Percentiles rank a stretch among this genome's conserved stretches.
phyloP scores from a whole-genome alignment of 2,888 invertebrate species.

The Boloria euphrosyne region DNA sequence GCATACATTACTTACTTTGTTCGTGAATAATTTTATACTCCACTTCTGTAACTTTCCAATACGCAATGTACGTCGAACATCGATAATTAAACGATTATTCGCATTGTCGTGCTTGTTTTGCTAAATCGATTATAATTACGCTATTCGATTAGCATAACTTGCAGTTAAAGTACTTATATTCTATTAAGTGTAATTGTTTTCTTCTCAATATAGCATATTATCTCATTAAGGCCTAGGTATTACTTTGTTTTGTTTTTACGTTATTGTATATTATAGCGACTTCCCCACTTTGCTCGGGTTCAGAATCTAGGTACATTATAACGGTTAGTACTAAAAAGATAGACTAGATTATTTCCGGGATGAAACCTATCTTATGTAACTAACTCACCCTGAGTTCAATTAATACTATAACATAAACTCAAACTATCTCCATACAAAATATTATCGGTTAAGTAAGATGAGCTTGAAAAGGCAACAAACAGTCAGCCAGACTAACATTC shows the following conservation, averaged over 20 bases:
- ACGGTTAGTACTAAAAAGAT: too few relatives aligned
- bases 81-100: background rate
- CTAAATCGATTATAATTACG: slow-evolving; percentile 47
- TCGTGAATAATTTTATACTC: background rate
- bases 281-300: too few relatives aligned
- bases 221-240: slow-evolving; percentile 1
- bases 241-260: background rate
- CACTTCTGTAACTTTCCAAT: background rate
- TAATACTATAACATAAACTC: too few relatives aligned
- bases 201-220: slow-evolving; percentile 5
- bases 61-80: slow-evolving; percentile 3
- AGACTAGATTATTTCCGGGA: too few relatives aligned
- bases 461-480: too few relatives aligned
- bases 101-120: slow-evolving; percentile 42
- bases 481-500: too few relatives aligned
- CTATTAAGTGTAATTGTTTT: slow-evolving; percentile 7
- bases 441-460: too few relatives aligned
- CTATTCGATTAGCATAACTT: slow-evolving; percentile 43
- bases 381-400: too few relatives aligned
- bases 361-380: too few relatives aligned
- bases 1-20: slow-evolving; percentile 20
- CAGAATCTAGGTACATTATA: too few relatives aligned
- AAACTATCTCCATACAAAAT: too few relatives aligned
- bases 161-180: slow-evolving; percentile 29
- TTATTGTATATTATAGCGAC: too few relatives aligned